Base-by-base conservation (phyloP, 2,888 invertebrate species). In the Helobdella robusta region DNA sequence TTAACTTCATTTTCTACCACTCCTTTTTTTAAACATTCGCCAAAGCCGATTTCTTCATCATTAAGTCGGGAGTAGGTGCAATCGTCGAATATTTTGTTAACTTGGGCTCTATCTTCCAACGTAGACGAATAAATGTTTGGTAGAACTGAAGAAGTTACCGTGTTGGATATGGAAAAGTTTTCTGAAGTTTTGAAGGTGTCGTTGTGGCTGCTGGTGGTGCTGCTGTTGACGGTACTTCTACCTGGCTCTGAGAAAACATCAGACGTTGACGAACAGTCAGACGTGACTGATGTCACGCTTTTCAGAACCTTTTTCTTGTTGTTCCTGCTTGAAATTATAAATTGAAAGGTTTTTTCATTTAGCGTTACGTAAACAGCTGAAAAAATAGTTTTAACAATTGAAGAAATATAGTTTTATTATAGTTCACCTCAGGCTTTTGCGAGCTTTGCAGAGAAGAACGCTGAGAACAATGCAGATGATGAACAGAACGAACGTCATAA, bases 361-460 rank as follows among this genome's bases (percentile, higher is more conserved):
- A 50, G 23, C 28, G 18, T 15, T 25, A 54, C 18, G n/a, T 4
- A 11, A 54, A 54, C 4, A 32, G 18, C 32, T 25, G 30, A 54
- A 54, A 23, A 8, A 6, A 32, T 23, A 32, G 28, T 25, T 4
- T 30, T 30, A 11, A 54, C 6, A 50, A 50, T 18, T 8, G 6
- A 50, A 8, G n/a, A n/a, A n/a, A n/a, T n/a, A n/a, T n/a, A n/a
- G n/a, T n/a, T n/a, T n/a, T n/a, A n/a, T 40, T 40, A 40, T 15
- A 34, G 6, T 32, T 4, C 32, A 59, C 59, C 59, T 59, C 32
- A 4, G 3, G 32, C 5, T 34, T 59, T 35, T 59, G 18, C 20
- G 32, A 8, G 8, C 23, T 36, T 36, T 46, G n/a, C 62, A 62
- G 15, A 50, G 50, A 23, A 62, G 32, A 48, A 50, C 34, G n/a